phyloP scores from a whole-genome alignment of 1,140 invertebrate species.

The Leptinotarsa defecta region DNA sequence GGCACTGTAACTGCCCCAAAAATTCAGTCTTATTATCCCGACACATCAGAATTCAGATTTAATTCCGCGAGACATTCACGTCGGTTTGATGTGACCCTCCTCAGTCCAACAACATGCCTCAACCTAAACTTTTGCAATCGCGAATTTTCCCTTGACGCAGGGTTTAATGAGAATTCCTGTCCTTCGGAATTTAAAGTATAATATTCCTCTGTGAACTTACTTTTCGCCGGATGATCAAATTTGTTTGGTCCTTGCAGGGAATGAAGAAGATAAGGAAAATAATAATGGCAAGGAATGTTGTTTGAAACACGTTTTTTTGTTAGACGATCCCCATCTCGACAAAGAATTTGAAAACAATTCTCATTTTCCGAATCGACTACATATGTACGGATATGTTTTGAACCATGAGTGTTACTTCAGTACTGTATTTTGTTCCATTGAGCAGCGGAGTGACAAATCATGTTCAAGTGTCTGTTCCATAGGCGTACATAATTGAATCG shows the following conservation, averaged over 20 bases:
- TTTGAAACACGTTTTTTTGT: too few species aligned
- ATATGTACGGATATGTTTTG: too few species aligned
- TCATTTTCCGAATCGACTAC: too few species aligned
- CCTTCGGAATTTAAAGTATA: conserved; percentile 3
- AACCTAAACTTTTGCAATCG: conserved; percentile 12
- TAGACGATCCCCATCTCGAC: too few species aligned
- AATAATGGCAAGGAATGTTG: too few species aligned
- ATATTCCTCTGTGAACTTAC: neutral
- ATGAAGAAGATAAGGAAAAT: too few species aligned
- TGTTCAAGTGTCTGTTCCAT: too few species aligned
- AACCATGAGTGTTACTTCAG: too few species aligned
- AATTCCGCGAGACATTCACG: neutral
- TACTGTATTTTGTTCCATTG: too few species aligned
- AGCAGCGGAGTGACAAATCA: too few species aligned
- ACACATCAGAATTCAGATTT: neutral
- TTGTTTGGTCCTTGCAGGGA: neutral
- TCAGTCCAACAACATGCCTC: neutral
- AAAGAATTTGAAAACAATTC: too few species aligned
- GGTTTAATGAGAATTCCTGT: conserved; percentile 14
- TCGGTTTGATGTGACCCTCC: neutral
- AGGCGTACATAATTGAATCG: too few species aligned
- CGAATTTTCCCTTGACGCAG: conserved; percentile 1
- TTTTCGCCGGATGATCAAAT: neutral
- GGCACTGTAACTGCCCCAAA: neutral
- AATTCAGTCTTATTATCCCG: neutral